Conservation (phyloP, 2,888 invertebrate species). For the Idaea straminata region DNA sequence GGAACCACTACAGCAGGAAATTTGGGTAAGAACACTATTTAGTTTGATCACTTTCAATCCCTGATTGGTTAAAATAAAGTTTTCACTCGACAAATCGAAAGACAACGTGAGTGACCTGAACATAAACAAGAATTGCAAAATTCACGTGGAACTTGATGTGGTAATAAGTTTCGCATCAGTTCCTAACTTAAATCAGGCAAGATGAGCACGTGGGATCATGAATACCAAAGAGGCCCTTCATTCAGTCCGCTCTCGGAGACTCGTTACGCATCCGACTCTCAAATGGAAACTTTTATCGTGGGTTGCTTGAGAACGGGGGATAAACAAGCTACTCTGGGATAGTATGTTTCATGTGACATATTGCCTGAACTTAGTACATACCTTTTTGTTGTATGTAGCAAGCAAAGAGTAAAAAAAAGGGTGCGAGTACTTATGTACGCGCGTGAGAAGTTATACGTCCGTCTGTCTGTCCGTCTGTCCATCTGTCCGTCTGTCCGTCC, state of each 20-base stretch:
- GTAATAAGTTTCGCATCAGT: conserved; percentile 24
- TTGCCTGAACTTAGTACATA: not conserved
- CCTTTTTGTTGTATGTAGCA: not conserved
- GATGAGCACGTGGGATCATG: conserved; percentile 51
- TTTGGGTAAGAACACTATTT: too few species aligned
- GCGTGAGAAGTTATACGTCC: too few species aligned
- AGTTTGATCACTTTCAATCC: too few species aligned
- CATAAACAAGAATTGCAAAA: not conserved
- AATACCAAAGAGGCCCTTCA: conserved; percentile 68
- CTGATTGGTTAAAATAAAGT: too few species aligned
- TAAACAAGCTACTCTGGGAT: conserved; percentile 2
- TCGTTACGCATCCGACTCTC: conserved; percentile 58
- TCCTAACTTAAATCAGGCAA: conserved; percentile 11
- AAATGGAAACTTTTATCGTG: conserved; percentile 60
- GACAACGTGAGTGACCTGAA: not conserved
- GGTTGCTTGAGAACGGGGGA: conserved; percentile 12
- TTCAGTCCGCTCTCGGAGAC: conserved; percentile 58
- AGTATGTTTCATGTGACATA: not conserved
- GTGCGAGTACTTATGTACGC: too few species aligned
- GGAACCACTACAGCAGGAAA: too few species aligned
- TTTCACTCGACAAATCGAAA: too few species aligned
- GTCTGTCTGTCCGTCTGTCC: too few species aligned
- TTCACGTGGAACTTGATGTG: conserved; percentile 4
- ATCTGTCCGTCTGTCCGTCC: too few species aligned
- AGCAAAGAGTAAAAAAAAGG: not conserved